Percentiles rank a stretch among this genome's conserved stretches.
These are phyloP conservation scores for Ramphastos sulfuratus DNA, from an alignment of 2,113 vertebrate species.

Conservation along the genomic window DNA sequence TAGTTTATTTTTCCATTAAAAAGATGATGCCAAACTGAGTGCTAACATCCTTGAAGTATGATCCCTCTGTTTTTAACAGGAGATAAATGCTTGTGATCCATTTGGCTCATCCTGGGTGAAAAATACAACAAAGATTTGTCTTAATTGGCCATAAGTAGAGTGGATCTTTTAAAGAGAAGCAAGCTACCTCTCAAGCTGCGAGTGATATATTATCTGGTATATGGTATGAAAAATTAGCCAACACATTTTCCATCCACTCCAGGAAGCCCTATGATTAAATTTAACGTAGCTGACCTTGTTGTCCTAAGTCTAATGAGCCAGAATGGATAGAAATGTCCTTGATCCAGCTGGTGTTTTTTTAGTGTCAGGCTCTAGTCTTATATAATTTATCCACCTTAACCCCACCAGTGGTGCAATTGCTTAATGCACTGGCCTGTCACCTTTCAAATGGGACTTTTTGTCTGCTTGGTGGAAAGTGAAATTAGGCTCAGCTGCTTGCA, in stretches of 20 bases:
- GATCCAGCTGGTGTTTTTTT: constrained; percentile 56
- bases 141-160: background rate
- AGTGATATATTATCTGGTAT: constrained; percentile 35
- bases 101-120: constrained; percentile 35
- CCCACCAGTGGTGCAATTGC: constrained; percentile 33
- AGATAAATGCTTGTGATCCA: constrained; percentile 32
- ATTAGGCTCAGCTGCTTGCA: constrained; percentile 13
- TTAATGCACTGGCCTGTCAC: constrained; percentile 58
- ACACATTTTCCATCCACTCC: constrained; percentile 33
- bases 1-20: constrained; percentile 61
- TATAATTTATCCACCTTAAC: constrained; percentile 60
- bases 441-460: constrained; percentile 43
- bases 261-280: constrained; percentile 63
- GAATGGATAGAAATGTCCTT: constrained; percentile 62
- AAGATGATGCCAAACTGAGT: constrained; percentile 42
- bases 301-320: constrained; percentile 61
- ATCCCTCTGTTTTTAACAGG: constrained; percentile 16
- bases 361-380: background rate
- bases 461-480: constrained; percentile 37
- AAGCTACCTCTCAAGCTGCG: constrained; percentile 35
- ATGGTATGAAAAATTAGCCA: constrained; percentile 54
- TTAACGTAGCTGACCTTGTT: constrained; percentile 64
- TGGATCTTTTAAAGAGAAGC: constrained; percentile 29
- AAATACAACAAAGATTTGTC: constrained; percentile 18
- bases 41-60: constrained; percentile 36